Percentiles rank a stretch among this genome's conserved stretches.
phyloP scores from a whole-genome alignment of 2,888 invertebrate genomes.

The Mimachlamys varia region DNA sequence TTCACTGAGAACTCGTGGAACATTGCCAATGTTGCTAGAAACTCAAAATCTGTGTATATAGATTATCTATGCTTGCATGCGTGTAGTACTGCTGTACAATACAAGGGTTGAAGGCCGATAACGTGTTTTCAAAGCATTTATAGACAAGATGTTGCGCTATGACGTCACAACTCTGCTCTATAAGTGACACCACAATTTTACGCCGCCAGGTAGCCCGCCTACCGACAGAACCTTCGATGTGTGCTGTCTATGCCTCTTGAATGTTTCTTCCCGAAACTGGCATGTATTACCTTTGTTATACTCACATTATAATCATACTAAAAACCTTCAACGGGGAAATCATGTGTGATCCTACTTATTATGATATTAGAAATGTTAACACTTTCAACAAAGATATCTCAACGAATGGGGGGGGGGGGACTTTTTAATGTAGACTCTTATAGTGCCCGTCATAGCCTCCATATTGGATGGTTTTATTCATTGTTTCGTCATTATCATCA shows the following conservation, averaged over 20 bases:
- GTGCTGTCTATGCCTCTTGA: not conserved
- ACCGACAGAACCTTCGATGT: not conserved
- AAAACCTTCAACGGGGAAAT: no score
- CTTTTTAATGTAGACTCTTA: no score
- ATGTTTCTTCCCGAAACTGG: not conserved
- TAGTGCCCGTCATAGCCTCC: no score
- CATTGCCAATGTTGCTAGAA: conserved; percentile 3
- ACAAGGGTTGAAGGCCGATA: conserved; percentile 19
- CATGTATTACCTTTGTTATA: no score
- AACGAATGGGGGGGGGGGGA: no score
- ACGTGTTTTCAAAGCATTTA: conserved; percentile 16
- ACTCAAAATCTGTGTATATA: conserved; percentile 10
- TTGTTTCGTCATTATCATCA: no score
- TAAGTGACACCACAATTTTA: conserved; percentile 9
- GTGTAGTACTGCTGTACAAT: conserved; percentile 17
- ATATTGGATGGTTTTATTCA: no score
- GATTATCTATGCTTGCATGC: conserved; percentile 16
- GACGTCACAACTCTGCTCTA: conserved; percentile 12
- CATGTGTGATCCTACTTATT: no score
- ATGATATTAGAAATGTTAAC: no score
- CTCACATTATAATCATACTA: no score
- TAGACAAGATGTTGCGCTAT: not conserved
- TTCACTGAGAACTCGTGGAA: not conserved
- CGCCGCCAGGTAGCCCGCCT: not conserved
- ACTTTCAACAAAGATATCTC: no score